phyloP scores from a whole-genome alignment of 2,888 invertebrate species.

The Cetonia aurata region DNA sequence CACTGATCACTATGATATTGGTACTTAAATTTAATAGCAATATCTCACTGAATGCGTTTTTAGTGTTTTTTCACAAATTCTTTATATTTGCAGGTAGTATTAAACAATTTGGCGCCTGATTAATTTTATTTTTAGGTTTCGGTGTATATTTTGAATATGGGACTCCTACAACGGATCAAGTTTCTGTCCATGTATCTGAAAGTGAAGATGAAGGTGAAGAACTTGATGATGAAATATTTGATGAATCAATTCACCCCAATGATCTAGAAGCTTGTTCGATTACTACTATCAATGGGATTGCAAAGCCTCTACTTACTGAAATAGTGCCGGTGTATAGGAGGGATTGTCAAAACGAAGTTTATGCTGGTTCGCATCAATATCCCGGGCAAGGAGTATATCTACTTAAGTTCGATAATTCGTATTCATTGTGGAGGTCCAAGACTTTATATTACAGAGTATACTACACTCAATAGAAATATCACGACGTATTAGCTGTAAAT shows the following conservation, averaged over 20 bases:
- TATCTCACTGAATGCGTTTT: background rate
- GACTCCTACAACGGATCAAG: slow-evolving; percentile 83
- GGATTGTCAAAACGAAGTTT: slow-evolving; percentile 97
- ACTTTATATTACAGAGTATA: slow-evolving; percentile 99
- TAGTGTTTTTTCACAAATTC: too few relatives aligned
- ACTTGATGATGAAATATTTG: slow-evolving; percentile 69
- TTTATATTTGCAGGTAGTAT: too few relatives aligned
- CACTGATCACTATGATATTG: slow-evolving; percentile 97
- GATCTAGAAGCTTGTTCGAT: slow-evolving; percentile 74
- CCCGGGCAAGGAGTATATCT: slow-evolving; percentile 98
- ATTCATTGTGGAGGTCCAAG: slow-evolving; percentile 99
- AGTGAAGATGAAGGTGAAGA: slow-evolving; percentile 90
- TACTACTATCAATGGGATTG: slow-evolving; percentile 55
- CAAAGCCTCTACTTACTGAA: slow-evolving; percentile 78
- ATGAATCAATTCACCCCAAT: slow-evolving; percentile 60
- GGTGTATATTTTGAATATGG: slow-evolving; percentile 99
- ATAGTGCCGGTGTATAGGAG: slow-evolving; percentile 95
- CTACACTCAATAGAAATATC: slow-evolving; percentile 78
- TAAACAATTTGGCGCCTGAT: too few relatives aligned
- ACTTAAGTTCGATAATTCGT: slow-evolving; percentile 99
- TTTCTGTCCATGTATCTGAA: slow-evolving; percentile 96
- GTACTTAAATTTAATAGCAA: slow-evolving; percentile 57
- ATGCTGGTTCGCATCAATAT: slow-evolving; percentile 97
- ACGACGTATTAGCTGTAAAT: slow-evolving; percentile 26
- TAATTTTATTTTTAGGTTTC: slow-evolving; percentile 73